phyloP scores from a whole-genome alignment of 2,888 invertebrate genomes.

The Helobdella robusta region DNA sequence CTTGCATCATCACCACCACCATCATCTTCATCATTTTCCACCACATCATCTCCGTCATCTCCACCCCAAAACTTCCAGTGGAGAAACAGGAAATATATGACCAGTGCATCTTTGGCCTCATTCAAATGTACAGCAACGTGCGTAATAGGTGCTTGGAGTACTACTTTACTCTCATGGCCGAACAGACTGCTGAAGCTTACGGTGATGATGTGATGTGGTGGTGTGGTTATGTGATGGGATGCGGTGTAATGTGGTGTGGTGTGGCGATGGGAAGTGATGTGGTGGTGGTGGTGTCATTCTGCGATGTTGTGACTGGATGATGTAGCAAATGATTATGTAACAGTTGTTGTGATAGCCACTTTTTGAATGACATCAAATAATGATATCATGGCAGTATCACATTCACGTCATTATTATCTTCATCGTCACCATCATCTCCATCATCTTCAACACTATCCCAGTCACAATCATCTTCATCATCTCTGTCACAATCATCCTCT shows the following conservation, averaged over 20 bases:
- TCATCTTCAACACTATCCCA: no score
- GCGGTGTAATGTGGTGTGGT: background rate
- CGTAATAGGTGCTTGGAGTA: conserved; percentile 22
- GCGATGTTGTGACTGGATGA: no score
- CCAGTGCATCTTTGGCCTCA: background rate
- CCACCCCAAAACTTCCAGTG: background rate
- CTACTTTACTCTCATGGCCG: conserved; percentile 30
- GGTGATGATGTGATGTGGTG: background rate
- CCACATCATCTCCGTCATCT: background rate
- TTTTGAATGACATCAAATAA: no score
- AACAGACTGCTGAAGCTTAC: conserved; percentile 30
- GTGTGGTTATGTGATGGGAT: background rate
- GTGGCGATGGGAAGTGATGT: background rate
- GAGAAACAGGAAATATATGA: conserved; percentile 9
- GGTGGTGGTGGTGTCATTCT: background rate
- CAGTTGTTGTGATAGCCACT: no score
- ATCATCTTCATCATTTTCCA: background rate
- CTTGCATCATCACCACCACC: background rate
- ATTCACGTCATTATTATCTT: no score
- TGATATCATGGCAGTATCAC: no score
- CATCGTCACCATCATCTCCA: no score
- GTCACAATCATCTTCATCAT: no score
- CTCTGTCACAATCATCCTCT: background rate
- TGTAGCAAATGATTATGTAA: no score
- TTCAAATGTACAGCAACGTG: background rate